These are phyloP conservation scores for Gavia stellata DNA, from an alignment of 2,113 vertebrate species.

Conservation along the genomic window DNA sequence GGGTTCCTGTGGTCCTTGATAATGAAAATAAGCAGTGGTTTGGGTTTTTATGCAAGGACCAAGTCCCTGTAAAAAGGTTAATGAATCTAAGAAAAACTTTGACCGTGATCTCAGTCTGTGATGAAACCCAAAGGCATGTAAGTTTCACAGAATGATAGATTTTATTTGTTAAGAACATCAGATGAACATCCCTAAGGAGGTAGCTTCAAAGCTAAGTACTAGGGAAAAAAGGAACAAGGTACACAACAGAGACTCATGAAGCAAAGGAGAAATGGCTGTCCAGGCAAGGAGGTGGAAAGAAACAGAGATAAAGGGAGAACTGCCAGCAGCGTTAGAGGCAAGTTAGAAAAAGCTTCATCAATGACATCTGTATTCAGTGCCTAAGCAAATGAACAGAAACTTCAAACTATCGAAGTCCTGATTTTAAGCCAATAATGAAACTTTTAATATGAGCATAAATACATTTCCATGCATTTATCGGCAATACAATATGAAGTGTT, in stretches of 20 bases:
- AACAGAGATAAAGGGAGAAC: neutral
- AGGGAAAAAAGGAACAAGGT: neutral
- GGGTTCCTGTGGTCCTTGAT: conserved; percentile 2
- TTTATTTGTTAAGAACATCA: neutral
- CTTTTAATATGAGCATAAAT: neutral
- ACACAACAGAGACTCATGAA: neutral
- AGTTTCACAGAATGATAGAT: neutral
- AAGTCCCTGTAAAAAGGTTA: neutral
- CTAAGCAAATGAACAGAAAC: neutral
- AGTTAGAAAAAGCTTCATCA: neutral
- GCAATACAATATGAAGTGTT: neutral
- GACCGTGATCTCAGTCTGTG: neutral
- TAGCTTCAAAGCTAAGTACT: neutral
- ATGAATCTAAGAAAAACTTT: neutral
- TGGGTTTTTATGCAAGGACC: neutral
- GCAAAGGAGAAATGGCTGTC: neutral
- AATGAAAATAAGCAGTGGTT: neutral
- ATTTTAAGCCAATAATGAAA: neutral
- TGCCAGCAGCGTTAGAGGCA: neutral
- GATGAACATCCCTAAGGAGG: neutral
- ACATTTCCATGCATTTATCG: neutral
- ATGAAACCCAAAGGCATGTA: neutral
- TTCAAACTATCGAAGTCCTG: neutral
- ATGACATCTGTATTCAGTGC: neutral
- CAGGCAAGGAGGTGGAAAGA: neutral